A percentile compares a stretch with the other conserved stretches of the same genome.
These are phyloP conservation scores for Pelochelys cantorii DNA, from an alignment of 2,797 vertebrate species.

Conservation along the genomic window DNA sequence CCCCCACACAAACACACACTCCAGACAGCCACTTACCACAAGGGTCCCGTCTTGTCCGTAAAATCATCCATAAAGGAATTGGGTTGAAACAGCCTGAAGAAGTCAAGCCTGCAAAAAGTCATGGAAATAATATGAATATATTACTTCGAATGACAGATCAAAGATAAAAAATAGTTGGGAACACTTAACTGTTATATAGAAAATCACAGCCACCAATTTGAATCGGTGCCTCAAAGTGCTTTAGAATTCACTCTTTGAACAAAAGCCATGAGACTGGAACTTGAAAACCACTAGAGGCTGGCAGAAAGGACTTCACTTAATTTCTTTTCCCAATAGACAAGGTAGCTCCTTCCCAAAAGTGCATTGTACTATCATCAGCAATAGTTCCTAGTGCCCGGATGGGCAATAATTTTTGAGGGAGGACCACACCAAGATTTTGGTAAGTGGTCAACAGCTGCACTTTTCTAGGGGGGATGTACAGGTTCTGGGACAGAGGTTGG, in stretches of 20 bases:
- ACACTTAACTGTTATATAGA: not conserved
- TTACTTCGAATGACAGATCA: not conserved
- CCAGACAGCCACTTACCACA: too few species aligned
- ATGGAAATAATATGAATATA: not conserved
- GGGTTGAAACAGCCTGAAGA: not conserved
- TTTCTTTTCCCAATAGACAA: not conserved
- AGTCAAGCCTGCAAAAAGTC: not conserved
- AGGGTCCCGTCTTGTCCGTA: not conserved
- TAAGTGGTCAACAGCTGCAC: too few species aligned
- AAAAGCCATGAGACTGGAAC: too few species aligned
- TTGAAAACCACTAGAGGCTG: not conserved
- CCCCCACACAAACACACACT: too few species aligned
- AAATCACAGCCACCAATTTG: not conserved
- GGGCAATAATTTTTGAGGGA: too few species aligned
- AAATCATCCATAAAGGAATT: not conserved
- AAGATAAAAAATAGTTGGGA: not conserved
- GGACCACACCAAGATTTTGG: too few species aligned
- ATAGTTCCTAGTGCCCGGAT: not conserved
- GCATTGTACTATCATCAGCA: not conserved
- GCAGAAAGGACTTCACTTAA: not conserved
- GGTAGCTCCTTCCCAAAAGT: not conserved
- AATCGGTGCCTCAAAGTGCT: not conserved
- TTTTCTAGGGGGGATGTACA: too few species aligned
- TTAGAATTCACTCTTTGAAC: not conserved
- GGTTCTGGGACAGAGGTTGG: too few species aligned